These are phyloP conservation scores for Sogatella furcifera DNA, from an alignment of 1,140 invertebrate species.

Conservation along the genomic window DNA sequence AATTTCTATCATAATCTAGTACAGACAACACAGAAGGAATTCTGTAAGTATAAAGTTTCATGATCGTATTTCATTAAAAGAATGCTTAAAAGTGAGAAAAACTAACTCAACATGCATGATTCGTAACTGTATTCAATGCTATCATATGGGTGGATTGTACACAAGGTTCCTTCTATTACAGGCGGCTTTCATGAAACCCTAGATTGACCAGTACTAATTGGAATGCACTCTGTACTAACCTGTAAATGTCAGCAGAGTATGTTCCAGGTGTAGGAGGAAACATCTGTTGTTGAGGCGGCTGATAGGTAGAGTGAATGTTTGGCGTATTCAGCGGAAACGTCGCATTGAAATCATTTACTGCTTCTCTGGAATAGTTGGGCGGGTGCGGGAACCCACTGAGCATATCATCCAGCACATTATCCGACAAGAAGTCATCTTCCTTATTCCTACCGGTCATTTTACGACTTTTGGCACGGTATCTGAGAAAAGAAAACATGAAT, in stretches of 20 bases:
- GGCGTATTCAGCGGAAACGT: conserved; percentile 16
- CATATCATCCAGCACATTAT: not conserved
- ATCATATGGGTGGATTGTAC: too few relatives aligned
- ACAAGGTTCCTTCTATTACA: too few relatives aligned
- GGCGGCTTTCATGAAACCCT: too few relatives aligned
- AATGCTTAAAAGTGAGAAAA: too few relatives aligned
- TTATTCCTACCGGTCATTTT: conserved; percentile 6
- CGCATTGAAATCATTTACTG: conserved; percentile 7
- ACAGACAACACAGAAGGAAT: too few relatives aligned
- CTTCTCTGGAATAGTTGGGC: not conserved
- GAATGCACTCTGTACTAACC: too few relatives aligned
- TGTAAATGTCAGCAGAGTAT: conserved; percentile 28
- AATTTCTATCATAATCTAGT: too few relatives aligned
- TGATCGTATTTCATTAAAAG: too few relatives aligned
- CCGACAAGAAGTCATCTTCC: not conserved
- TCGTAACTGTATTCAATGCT: too few relatives aligned
- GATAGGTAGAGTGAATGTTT: conserved; percentile 21
- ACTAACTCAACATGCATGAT: too few relatives aligned
- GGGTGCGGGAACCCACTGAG: not conserved
- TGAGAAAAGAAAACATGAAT: not conserved
- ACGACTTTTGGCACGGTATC: conserved; percentile 9
- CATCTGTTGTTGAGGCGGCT: conserved; percentile 20
- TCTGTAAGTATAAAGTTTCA: too few relatives aligned
- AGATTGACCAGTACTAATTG: too few relatives aligned
- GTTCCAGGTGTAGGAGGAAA: conserved; percentile 24